These are phyloP conservation scores for Colius striatus DNA, from an alignment of 2,113 vertebrate genomes.

Conservation along the genomic window DNA sequence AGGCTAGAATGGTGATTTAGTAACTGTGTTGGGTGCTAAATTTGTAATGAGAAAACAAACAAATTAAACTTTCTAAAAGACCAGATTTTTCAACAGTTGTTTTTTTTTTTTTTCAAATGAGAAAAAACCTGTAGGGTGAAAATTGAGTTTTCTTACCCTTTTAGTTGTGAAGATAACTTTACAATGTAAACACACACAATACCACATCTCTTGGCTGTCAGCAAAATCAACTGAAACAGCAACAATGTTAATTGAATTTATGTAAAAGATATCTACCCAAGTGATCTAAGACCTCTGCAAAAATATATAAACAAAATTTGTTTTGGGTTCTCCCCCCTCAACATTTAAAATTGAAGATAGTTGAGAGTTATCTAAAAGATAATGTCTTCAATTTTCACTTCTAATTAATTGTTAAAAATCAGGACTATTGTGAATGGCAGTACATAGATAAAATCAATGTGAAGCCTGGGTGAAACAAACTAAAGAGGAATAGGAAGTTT, in stretches of 20 bases:
- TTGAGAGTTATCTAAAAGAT: not conserved
- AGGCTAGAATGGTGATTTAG: not conserved
- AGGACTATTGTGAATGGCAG: not conserved
- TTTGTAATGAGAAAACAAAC: not conserved
- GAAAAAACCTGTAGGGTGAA: not conserved
- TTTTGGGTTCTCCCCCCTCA: too few species aligned
- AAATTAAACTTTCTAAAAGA: not conserved
- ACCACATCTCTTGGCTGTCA: not conserved
- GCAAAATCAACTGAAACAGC: not conserved
- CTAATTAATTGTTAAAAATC: not conserved
- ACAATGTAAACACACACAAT: not conserved
- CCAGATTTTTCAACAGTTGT: not conserved
- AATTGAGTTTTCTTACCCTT: not conserved
- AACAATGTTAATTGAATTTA: not conserved
- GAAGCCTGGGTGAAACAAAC: not conserved
- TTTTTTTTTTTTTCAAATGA: not conserved
- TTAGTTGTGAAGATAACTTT: not conserved
- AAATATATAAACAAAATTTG: not conserved
- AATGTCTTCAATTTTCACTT: not conserved
- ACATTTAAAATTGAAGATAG: not conserved
- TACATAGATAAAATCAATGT: not conserved
- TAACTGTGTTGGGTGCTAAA: not conserved
- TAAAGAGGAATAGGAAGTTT: not conserved
- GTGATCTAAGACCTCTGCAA: not conserved
- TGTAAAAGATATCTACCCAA: not conserved